Conservation (phyloP, 2,113 vertebrate species). For the Hippocampus mohnikei region DNA sequence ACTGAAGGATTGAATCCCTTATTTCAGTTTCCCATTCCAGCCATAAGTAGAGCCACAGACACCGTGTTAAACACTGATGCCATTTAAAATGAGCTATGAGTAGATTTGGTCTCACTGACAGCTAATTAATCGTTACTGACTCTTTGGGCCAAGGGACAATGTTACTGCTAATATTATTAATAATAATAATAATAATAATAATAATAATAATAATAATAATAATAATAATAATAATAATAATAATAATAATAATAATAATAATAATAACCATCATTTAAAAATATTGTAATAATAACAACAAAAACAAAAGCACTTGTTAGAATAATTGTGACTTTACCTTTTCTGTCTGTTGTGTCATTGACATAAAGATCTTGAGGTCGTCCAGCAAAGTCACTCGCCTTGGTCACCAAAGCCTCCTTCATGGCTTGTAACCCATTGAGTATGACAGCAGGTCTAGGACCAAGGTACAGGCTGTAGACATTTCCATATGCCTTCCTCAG, state of each 20-base stretch:
- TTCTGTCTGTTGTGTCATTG: conserved; percentile 14
- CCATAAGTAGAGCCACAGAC: not conserved
- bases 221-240: no score
- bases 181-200: no score
- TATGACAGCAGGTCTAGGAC: conserved; percentile 55
- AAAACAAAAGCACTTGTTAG: no score
- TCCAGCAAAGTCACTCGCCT: conserved; percentile 62
- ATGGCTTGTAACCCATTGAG: conserved; percentile 54
- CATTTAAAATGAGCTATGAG: not conserved
- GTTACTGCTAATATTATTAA: no score
- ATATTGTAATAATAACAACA: no score
- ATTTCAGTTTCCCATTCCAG: not conserved
- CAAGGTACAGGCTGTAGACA: conserved; percentile 65
- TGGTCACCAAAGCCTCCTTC: conserved; percentile 63
- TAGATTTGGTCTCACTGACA: not conserved
- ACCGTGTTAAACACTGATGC: not conserved
- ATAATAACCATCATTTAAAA: no score
- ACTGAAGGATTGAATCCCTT: not conserved
- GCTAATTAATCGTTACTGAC: not conserved
- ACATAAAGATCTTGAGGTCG: conserved; percentile 60
- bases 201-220: no score
- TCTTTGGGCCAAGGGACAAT: not conserved
- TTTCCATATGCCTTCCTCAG: conserved; percentile 62
- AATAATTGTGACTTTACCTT: conserved; percentile 40
- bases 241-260: no score